Evolutionary conservation across 2,113 vertebrate genomes (phyloP), one percentile per base, ranked within the genome.

Genomic region (Labeo rohita): DNA sequence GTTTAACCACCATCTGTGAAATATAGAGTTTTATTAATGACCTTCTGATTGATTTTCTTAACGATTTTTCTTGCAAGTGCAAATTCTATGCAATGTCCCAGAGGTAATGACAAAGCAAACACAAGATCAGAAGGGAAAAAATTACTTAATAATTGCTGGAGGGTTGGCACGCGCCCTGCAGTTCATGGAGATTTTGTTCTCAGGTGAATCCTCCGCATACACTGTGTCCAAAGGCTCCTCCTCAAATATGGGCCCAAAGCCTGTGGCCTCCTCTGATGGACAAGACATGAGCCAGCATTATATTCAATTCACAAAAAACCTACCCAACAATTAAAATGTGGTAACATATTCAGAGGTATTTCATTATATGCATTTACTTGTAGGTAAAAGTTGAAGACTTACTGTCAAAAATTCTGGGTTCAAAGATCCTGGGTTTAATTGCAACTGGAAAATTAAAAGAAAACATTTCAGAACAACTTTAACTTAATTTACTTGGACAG

Each of bases 191-290:
- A 99, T 96, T 88, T 97, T 96, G 82, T 93, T 95, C 90, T 99
- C 98, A 0, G 96, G 96, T 1, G 97, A 99, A 90, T 98, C 98
- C 89, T 99, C 97, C 6, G 95, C 96, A 88, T 99, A 99, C 87
- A 99, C 96, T 12, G 98, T 97, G 91, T 99, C 97, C 63, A 98
- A 95, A 3, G 98, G 98, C 54, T 99, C 97, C 87, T 99, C 98
- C 92, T 99, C 98, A 95, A 99, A 99, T 91, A 99, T 96, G 0
- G 98, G 98, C 18, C 98, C 98, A 86, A 98, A 98, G 79, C 97
- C 96, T 91, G 97, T 98, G 66, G 97, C 97, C 86, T 99, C 98
- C 84, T 99, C 98, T 97, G 93, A 91, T 87, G 72, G 16, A 85
- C 45, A 50, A 9, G 1, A 83, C 13, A 89, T 43, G 59, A 59